These are phyloP conservation scores for Chloebia gouldiae DNA, from an alignment of 2,113 vertebrate genomes.

Conservation along the genomic window DNA sequence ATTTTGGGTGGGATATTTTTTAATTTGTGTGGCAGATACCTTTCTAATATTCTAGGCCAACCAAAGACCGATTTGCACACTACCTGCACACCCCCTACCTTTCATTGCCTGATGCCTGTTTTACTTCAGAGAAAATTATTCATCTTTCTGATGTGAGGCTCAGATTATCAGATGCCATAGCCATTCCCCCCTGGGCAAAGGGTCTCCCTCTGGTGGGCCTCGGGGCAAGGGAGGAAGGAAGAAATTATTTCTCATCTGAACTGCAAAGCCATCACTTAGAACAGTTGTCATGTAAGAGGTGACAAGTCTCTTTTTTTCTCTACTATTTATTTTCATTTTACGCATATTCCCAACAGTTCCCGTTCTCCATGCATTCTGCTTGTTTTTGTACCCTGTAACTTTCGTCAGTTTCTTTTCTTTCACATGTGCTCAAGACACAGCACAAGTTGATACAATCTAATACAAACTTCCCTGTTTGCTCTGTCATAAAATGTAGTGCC, in stretches of 20 bases:
- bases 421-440: background rate
- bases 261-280: background rate
- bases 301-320: background rate
- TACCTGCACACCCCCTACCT: background rate
- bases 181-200: background rate
- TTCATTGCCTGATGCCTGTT: background rate
- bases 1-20: background rate
- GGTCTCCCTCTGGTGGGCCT: background rate
- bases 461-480: constrained; percentile 49
- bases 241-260: background rate
- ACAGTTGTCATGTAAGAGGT: background rate
- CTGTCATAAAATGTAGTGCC: constrained; percentile 1
- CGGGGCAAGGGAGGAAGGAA: background rate
- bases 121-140: background rate
- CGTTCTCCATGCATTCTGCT: background rate
- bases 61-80: background rate
- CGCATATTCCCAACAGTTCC: background rate
- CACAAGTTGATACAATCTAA: constrained; percentile 48
- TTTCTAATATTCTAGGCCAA: background rate
- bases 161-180: background rate
- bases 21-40: accelerated
- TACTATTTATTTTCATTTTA: background rate
- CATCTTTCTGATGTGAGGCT: background rate
- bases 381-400: background rate
- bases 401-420: background rate